Evolutionary conservation across 1,140 invertebrate genomes (phyloP).

Genomic region (Rhynchophorus ferrugineus): DNA sequence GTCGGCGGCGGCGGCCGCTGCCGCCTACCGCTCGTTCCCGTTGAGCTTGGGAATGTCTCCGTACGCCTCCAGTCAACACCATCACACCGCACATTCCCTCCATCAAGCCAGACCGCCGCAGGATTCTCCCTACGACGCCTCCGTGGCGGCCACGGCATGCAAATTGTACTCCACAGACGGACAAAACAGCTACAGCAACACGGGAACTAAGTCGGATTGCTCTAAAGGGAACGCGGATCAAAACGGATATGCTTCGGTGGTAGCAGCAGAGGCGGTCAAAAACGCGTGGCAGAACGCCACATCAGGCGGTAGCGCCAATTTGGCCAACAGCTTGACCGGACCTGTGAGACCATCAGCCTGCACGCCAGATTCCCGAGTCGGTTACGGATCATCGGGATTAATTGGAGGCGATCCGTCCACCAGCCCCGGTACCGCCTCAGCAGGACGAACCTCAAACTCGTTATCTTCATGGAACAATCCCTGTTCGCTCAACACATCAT

Average conservation of each 20-base stretch:
- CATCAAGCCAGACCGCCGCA: constrained; percentile 71
- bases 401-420: constrained; percentile 66
- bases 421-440: constrained; percentile 59
- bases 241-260: constrained; percentile 56
- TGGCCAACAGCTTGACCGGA: constrained; percentile 43
- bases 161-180: constrained; percentile 69
- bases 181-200: constrained; percentile 50
- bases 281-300: constrained; percentile 59
- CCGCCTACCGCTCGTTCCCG: constrained; percentile 72
- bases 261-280: constrained; percentile 55
- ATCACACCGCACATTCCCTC: constrained; percentile 72
- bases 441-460: constrained; percentile 51
- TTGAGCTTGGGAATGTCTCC: constrained; percentile 77
- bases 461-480: constrained; percentile 69
- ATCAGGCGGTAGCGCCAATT: constrained; percentile 54
- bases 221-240: constrained; percentile 52
- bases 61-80: constrained; percentile 65
- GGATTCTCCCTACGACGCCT: constrained; percentile 82
- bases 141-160: constrained; percentile 70
- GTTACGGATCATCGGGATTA: constrained; percentile 53
- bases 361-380: constrained; percentile 72
- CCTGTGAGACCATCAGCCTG: constrained; percentile 75
- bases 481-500: constrained; percentile 67
- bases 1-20: constrained; percentile 59
- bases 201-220: constrained; percentile 44